A percentile compares a stretch with the other conserved stretches of the same genome.
Evolutionary conservation across 2,888 invertebrate genomes (phyloP).

Genomic region (Macropis europaea): DNA sequence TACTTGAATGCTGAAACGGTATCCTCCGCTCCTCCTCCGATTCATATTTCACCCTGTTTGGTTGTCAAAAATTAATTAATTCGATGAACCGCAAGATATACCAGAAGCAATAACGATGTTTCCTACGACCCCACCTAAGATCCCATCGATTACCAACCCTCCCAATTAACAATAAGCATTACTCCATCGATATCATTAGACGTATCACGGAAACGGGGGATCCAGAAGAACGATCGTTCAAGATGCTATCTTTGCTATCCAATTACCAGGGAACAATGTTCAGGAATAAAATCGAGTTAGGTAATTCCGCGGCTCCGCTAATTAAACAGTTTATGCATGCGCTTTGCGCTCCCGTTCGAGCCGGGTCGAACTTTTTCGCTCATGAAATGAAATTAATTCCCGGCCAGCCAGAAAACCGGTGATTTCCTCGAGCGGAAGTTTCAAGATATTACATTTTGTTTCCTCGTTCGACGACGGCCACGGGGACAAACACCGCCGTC

Average conservation of each 20-base stretch:
- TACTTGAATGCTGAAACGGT: too few relatives aligned
- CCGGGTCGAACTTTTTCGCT: not conserved
- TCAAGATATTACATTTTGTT: slow-evolving; percentile 38
- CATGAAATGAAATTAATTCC: slow-evolving; percentile 24
- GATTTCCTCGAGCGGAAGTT: slow-evolving; percentile 10
- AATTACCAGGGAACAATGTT: not conserved
- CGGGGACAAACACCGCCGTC: slow-evolving; percentile 17
- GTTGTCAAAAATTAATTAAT: too few relatives aligned
- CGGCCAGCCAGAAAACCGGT: not conserved
- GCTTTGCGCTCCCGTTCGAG: not conserved
- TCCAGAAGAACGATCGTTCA: not conserved
- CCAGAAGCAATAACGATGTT: too few relatives aligned
- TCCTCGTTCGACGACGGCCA: not conserved
- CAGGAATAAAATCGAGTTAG: not conserved
- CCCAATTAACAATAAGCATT: slow-evolving; percentile 7
- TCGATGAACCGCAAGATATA: too few relatives aligned
- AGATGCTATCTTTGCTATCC: not conserved
- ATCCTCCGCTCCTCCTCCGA: too few relatives aligned
- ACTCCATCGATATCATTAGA: not conserved
- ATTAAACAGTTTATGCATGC: slow-evolving; percentile 3
- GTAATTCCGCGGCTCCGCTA: not conserved
- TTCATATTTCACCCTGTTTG: too few relatives aligned
- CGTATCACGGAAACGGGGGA: not conserved
- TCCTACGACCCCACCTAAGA: not conserved
- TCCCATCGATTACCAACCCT: not conserved